Evolutionary conservation across 2,888 invertebrate species (phyloP), one percentile per base, ranked within the genome.

Genomic region (Acrobasis suavella): DNA sequence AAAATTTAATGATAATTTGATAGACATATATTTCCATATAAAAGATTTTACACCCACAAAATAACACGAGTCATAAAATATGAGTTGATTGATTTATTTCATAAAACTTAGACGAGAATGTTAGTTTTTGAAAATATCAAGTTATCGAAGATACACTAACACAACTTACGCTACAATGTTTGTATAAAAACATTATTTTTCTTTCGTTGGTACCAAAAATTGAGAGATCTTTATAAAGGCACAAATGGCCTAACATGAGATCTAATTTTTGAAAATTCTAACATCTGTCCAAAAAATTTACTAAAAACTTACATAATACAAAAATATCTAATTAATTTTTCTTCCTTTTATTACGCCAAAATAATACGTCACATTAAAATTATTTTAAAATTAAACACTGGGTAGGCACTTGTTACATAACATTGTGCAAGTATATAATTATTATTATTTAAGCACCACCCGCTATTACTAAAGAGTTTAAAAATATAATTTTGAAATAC

Each of bases 371-470:
- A 68, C 72, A 72, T 72, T 69, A 67, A 60, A 64, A 63, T 62
- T 64, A 68, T 60, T 78, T 79, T 77, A 75, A 73, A 76, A 72
- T 69, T 69, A 74, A 69, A 72, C 62, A 70, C 69, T 71, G 85
- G 87, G 86, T 84, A 83, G 87, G 85, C 76, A 83, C 82, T 22
- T 71, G 78, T 68, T 72, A 75, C 69, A 71, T 77, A 76, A 73
- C 72, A 68, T 72, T 69, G 60, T 56, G 62, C 64, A 64, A 65
- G 70, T 70, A 75, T 73, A 77, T 77, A 74, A 74, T 72, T 75
- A 79, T n/a, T 77, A 77, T 73, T 74, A 77, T 72, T 86, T 90
- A 90, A 91, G 91, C 91, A 90, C 89, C 86, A 84, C 86, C 91
- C 87, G 88, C 90, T 82, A 83, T 74, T 77, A 71, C 76, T 80